phyloP scores from a whole-genome alignment of 2,797 vertebrate genomes.

The Chaetodon trifasciatus region DNA sequence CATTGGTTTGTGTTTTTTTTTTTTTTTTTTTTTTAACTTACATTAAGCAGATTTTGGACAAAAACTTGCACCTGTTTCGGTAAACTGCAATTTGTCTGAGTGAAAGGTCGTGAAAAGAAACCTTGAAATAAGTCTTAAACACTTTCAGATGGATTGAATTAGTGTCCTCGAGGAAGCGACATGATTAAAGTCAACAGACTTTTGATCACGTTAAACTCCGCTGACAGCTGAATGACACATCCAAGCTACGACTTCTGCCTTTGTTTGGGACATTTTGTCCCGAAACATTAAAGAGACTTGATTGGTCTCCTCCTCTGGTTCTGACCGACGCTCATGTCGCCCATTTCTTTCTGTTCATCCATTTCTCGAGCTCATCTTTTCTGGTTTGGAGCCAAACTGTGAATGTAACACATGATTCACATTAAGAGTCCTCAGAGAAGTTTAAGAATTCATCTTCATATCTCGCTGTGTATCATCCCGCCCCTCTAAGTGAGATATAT shows the following conservation, averaged over 20 bases:
- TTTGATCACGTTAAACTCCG: not conserved
- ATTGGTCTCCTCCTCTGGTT: not conserved
- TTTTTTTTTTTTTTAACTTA: not conserved
- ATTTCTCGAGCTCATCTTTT: slow-evolving; percentile 17
- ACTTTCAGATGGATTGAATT: not conserved
- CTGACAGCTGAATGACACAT: not conserved
- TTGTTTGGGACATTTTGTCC: not conserved
- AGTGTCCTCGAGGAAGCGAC: not conserved
- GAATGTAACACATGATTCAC: slow-evolving; percentile 29
- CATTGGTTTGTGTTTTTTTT: not conserved
- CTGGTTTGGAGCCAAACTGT: slow-evolving; percentile 4
- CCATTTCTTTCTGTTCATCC: slow-evolving; percentile 8
- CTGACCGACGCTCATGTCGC: slow-evolving; percentile 5
- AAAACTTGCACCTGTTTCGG: slow-evolving; percentile 21
- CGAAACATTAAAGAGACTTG: not conserved
- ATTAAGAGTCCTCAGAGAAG: slow-evolving; percentile 29
- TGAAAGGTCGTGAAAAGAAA: slow-evolving; percentile 4
- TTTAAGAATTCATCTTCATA: slow-evolving; percentile 45
- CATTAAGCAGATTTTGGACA: slow-evolving; percentile 8
- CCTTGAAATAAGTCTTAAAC: not conserved
- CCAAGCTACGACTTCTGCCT: not conserved
- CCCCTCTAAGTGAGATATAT: slow-evolving; percentile 64
- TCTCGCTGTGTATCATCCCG: slow-evolving; percentile 31
- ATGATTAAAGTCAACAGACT: not conserved
- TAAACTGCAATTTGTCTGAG: not conserved